Evolutionary conservation across 2,113 vertebrate genomes (phyloP), one percentile per base, ranked within the genome.

Genomic region (Apaloderma vittatum): DNA sequence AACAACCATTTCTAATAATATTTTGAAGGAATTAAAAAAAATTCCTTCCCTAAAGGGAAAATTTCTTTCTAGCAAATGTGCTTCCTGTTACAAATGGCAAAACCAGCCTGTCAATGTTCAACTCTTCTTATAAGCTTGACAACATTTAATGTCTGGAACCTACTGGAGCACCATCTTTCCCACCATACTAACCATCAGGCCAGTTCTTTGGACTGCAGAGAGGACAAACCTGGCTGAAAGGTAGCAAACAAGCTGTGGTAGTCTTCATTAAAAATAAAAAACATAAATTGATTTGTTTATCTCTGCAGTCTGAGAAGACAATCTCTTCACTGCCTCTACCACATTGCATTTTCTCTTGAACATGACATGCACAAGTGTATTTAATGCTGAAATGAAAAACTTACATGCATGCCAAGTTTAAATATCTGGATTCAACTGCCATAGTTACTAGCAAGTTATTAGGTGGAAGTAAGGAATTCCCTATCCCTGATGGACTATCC

Each of bases 281-380:
- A 7, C 21, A 77, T 61, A 62, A 75, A 79, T 14, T 7, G 20
- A 70, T 15, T 1, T 3, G 7, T 11, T 82, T 61, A 82, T 75
- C 52, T 48, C 34, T 52, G 43, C 30, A 70, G 8, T 6, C 0
- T 0, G 11, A 87, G 55, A 29, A 89, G 36, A 15, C 6, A 5
- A 45, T 0, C 14, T 63, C 32, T 71, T 78, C 30, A 65, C 36
- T 91, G 3, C 8, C 45, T 61, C 40, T 27, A 52, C 8, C 6
- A 73, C 16, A 52, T 1, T 52, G 32, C 18, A 36, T 6, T 49
- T 80, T 19, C 8, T 68, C 30, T 70, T 63, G 17, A 22, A 26
- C 30, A 19, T 40, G 30, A 78, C 22, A 59, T 16, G 30, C 3
- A 45, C 15, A 55, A 37, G 26, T 8, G 27, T 62, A 67, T 82